Evolutionary conservation across 1,140 invertebrate genomes (phyloP).

Genomic region (Drosophila watanabei): DNA sequence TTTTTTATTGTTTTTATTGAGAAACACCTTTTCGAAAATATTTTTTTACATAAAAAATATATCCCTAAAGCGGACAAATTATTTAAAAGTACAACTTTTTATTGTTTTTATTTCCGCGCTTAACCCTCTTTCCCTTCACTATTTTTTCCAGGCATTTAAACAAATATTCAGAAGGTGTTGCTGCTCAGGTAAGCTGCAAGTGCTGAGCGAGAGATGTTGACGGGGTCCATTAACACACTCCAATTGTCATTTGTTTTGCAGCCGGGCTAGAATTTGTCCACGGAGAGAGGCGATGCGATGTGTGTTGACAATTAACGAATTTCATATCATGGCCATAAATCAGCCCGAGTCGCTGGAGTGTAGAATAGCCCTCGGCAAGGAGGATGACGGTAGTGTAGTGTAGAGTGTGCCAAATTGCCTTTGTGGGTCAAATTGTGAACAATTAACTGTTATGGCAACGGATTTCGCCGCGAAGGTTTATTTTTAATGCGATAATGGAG

Average conservation of each 20-base stretch:
- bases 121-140: conserved; percentile 1
- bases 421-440: conserved; percentile 55
- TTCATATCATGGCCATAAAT: conserved; percentile 69
- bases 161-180: conserved; percentile 36
- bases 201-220: conserved; percentile 40
- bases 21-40: not conserved
- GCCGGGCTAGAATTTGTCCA: conserved; percentile 44
- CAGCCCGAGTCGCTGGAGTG: conserved; percentile 43
- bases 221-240: conserved; percentile 71
- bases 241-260: conserved; percentile 78
- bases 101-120: not conserved
- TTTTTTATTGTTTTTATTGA: too few relatives aligned
- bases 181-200: conserved; percentile 13
- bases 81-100: not conserved
- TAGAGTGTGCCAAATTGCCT: conserved; percentile 52
- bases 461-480: conserved; percentile 38
- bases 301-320: conserved; percentile 72
- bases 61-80: not conserved
- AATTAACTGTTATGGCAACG: conserved; percentile 53
- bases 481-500: conserved; percentile 48
- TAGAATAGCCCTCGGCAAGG: conserved; percentile 29
- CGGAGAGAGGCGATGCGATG: conserved; percentile 18
- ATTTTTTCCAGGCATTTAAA: conserved; percentile 3
- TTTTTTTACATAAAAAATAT: not conserved
- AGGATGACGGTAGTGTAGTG: conserved; percentile 4